Base-by-base conservation (phyloP, 2,888 invertebrate species). In the Phortica okadai region DNA sequence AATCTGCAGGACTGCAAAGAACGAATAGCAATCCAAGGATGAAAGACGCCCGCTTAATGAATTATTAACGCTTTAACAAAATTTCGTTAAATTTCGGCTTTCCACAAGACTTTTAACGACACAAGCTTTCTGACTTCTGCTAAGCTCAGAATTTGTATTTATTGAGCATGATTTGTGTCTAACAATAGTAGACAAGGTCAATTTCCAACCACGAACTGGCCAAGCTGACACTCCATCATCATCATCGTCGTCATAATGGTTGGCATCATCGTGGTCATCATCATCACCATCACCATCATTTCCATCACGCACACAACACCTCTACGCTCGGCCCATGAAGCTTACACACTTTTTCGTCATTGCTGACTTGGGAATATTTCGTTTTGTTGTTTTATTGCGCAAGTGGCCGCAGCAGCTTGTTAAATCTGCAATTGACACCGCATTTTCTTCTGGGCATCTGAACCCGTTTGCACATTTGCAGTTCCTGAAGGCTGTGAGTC, bases 331-430 rank as follows among this genome's bases (percentile, higher is more conserved):
- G 79, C 82, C 85, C 89, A 86, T 33, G 88, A 87, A 89, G 88
- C 88, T 87, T 86, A 84, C 86, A 86, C 89, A 83, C 84, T 84
- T 84, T 78, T 72, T 41, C 54, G n/a, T 21, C 41, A 90, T 88
- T 86, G 86, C 85, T 89, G 88, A 87, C 90, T 89, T 84, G 89
- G 90, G 89, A 90, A 88, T 85, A 89, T 89, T 89, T 89, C 88
- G 86, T 88, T 89, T 79, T 74, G 64, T 62, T 44, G 72, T 82
- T 82, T 80, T 78, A 77, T 76, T 80, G 75, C 54, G 64, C 50
- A 1, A 83, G 81, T 84, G 84, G 80, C 74, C 81, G 82, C 82
- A 81, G 85, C 89, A 89, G 86, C 88, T 89, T 87, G 87, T 89
- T 89, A 89, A 89, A 87, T 84, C 85, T 79, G 82, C 84, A 84